Conservation (phyloP, 2,888 invertebrate genomes). For the Falcaria lacertinaria region DNA sequence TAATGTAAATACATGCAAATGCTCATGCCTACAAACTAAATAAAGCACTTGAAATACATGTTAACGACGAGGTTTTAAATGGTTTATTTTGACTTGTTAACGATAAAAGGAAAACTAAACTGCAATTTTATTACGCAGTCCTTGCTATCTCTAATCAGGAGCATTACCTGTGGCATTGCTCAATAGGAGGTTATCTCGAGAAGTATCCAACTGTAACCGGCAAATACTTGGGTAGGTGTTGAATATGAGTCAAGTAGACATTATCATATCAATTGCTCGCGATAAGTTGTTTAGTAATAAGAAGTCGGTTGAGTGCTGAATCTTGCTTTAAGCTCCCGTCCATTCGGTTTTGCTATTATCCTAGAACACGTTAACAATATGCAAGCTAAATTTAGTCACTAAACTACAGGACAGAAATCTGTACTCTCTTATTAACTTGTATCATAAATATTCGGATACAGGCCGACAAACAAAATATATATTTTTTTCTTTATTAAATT, state of each 20-base stretch:
- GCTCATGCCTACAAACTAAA: too few species aligned
- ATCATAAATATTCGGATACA: too few species aligned
- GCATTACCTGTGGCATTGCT: not conserved
- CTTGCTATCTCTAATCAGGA: not conserved
- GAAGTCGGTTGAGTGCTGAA: not conserved
- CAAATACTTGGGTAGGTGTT: not conserved
- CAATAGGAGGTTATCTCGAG: conserved; percentile 4
- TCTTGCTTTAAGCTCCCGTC: too few species aligned
- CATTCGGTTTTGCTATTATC: too few species aligned
- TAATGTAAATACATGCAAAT: too few species aligned
- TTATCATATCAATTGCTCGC: not conserved
- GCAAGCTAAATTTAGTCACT: too few species aligned
- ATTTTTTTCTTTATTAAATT: too few species aligned
- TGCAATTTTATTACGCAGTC: not conserved
- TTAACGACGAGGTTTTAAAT: not conserved
- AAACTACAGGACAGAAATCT: too few species aligned
- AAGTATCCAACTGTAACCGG: conserved; percentile 4
- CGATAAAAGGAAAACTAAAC: not conserved
- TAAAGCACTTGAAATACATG: too few species aligned
- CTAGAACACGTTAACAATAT: too few species aligned
- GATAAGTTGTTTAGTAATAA: not conserved
- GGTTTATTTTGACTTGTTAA: not conserved
- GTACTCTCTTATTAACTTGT: too few species aligned
- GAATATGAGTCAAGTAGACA: not conserved
- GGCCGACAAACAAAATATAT: too few species aligned